Evolutionary conservation across 2,888 invertebrate species (phyloP), one percentile per base, ranked within the genome.

Genomic region (Cheilosia scutellata): DNA sequence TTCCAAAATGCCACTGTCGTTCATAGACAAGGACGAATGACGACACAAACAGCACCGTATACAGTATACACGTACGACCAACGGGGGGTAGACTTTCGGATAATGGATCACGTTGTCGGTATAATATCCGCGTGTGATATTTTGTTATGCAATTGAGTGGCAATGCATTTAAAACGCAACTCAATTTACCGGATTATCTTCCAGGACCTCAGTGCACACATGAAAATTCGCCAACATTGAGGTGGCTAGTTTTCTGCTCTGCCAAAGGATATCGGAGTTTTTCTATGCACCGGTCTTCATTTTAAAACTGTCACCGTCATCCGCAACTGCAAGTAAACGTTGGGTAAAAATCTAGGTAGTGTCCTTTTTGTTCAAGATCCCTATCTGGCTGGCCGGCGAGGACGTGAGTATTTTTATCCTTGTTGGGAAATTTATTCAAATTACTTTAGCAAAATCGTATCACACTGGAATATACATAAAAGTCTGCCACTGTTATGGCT

Each of bases 401-500:
- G 71, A 63, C 20, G 71, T 40, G 40, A 20, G 31, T 68, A 68
- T 44, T 66, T 77, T 57, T 65, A 51, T 76, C 47, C 60, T 82
- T 71, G 75, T 49, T 44, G 66, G 27, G 33, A 57, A 72, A 76
- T 86, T 71, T 82, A 86, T 86, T 82, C 63, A 86, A 82, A 86
- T 86, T 76, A 66, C 76, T 63, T 68, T 27, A 71, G 63, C 53
- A 71, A 70, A 29, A 29, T 55, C n/a, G n/a, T 68, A 44, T 72
- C 51, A 37, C 37, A 47, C 6, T 47, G 42, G 29, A 51, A n/a
- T 60, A 55, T 65, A 58, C 42, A 58, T 37, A 37, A 27, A 25
- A 63, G 53, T 49, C n/a, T 44, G 57, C 51, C 53, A 76, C 11
- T 77, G 77, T 25, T 65, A 40, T 42, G 51, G 53, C 47, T 63